Conservation (phyloP, 2,888 invertebrate genomes). For the Rhamnusium bicolor region DNA sequence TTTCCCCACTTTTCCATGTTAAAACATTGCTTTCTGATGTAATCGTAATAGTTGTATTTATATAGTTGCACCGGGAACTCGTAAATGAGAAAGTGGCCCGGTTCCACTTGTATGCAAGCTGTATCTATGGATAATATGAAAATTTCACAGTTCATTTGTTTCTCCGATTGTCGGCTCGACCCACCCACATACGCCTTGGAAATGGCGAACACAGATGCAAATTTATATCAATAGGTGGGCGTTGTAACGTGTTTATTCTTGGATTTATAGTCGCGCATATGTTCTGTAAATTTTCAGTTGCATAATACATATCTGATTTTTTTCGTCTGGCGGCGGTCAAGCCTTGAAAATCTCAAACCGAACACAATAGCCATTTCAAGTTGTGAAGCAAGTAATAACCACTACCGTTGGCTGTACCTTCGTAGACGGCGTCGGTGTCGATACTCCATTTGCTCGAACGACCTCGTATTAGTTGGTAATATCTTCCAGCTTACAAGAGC, state of each 20-base stretch:
- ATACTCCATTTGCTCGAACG: conserved; percentile 44
- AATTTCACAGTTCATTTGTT: conserved; percentile 54
- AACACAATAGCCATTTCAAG: not conserved
- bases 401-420: conserved; percentile 8
- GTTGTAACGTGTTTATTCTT: conserved; percentile 55
- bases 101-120: not conserved
- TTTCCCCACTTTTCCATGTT: not conserved
- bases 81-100: not conserved
- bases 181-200: conserved; percentile 51
- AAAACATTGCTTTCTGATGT: not conserved
- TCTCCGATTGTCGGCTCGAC: conserved; percentile 49
- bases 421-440: conserved; percentile 26
- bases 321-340: conserved; percentile 40
- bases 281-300: conserved; percentile 45
- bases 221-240: conserved; percentile 56
- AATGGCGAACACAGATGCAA: conserved; percentile 53
- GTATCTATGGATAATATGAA: conserved; percentile 12
- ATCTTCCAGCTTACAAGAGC: conserved; percentile 56
- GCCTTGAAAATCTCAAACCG: conserved; percentile 26
- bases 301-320: conserved; percentile 45
- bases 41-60: not conserved
- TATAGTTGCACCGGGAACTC: not conserved
- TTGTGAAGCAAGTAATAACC: conserved; percentile 14
- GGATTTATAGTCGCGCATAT: conserved; percentile 51
- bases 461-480: conserved; percentile 56